Evolutionary conservation across 2,113 vertebrate species (phyloP).

Genomic region (Plestiodon gilberti): DNA sequence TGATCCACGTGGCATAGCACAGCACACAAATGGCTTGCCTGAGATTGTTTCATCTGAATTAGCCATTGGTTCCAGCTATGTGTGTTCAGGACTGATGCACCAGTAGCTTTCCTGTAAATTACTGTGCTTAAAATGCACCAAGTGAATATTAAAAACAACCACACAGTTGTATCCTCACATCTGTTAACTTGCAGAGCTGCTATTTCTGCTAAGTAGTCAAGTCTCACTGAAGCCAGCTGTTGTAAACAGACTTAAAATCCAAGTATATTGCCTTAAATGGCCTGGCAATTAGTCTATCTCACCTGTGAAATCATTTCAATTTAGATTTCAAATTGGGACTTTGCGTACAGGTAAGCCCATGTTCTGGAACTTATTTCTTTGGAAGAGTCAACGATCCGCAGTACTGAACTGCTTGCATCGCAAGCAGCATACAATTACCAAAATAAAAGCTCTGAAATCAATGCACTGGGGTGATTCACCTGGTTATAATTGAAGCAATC

Average conservation of each 20-base stretch:
- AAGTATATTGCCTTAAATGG: neutral
- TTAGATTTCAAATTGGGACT: neutral
- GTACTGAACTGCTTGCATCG: neutral
- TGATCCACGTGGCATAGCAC: neutral
- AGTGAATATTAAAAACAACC: neutral
- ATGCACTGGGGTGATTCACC: neutral
- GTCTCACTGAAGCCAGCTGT: neutral
- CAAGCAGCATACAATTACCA: slow-evolving; percentile 20
- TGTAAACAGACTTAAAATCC: neutral
- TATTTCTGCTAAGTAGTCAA: neutral
- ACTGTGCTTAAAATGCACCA: neutral
- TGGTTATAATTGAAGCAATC: neutral
- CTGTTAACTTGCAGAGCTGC: neutral
- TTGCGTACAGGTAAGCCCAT: too few species aligned
- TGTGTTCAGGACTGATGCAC: neutral
- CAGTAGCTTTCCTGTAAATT: neutral
- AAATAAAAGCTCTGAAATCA: neutral
- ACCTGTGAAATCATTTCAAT: slow-evolving; percentile 5
- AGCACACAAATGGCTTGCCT: neutral
- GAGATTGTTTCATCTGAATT: neutral
- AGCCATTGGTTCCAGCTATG: neutral
- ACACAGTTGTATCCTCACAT: neutral
- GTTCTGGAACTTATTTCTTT: neutral
- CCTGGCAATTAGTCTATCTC: neutral
- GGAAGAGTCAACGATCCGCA: neutral